Percentiles rank a stretch among this genome's conserved stretches.
Conservation (phyloP, 2,797 vertebrate genomes). For the Silurus lanzhouensis region DNA sequence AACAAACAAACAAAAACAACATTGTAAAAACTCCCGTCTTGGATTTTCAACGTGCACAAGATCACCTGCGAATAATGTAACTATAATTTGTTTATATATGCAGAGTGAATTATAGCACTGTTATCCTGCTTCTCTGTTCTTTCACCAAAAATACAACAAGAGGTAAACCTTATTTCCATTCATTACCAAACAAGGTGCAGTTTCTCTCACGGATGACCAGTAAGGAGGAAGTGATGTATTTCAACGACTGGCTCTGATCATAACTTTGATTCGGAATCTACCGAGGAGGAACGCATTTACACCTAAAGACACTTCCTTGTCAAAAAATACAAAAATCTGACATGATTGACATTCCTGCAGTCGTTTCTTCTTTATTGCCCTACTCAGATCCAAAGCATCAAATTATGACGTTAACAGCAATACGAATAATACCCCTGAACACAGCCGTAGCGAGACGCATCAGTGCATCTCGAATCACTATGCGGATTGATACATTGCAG, state of each 20-base stretch:
- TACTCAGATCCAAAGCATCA: not conserved
- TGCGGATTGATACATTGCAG: not conserved
- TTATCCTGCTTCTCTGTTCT: not conserved
- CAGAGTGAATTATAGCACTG: not conserved
- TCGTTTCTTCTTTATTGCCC: too few species aligned
- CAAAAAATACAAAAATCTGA: not conserved
- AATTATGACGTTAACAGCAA: not conserved
- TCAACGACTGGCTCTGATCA: not conserved
- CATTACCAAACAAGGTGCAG: not conserved
- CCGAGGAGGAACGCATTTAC: not conserved
- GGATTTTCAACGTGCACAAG: not conserved
- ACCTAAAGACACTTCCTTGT: not conserved
- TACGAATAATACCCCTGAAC: not conserved
- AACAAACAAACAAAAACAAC: not conserved
- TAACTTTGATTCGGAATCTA: not conserved
- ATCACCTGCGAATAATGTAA: not conserved
- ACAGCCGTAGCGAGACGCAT: not conserved
- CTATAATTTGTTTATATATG: not conserved
- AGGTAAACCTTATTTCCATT: not conserved
- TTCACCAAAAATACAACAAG: not conserved
- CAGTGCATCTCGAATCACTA: not conserved
- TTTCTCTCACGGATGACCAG: not conserved
- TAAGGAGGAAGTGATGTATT: not conserved
- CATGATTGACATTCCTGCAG: not conserved
- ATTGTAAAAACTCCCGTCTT: not conserved